These are phyloP conservation scores for Penaeus monodon DNA, from an alignment of 2,888 invertebrate species.

Conservation along the genomic window DNA sequence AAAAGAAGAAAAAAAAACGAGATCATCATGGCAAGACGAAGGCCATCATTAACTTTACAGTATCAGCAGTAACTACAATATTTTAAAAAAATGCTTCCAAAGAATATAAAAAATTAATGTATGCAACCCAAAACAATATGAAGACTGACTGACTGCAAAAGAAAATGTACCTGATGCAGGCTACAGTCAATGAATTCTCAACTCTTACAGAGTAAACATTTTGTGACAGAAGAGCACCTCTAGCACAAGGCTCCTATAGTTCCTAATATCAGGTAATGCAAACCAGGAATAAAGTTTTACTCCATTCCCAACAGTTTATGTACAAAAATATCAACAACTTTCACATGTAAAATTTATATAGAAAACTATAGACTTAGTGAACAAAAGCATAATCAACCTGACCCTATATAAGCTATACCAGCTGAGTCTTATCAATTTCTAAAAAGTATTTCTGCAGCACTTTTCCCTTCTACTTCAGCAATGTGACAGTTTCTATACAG, in stretches of 20 bases:
- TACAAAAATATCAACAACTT: conserved; percentile 4
- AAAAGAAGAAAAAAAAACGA: too few relatives aligned
- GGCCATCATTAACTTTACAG: not conserved
- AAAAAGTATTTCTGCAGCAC: not conserved
- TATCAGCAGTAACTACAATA: not conserved
- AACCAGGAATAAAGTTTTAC: conserved; percentile 24
- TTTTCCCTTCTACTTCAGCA: not conserved
- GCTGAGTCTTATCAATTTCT: not conserved
- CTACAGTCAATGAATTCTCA: conserved; percentile 27
- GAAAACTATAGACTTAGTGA: not conserved
- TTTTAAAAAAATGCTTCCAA: not conserved
- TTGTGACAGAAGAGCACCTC: conserved; percentile 18
- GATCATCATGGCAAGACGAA: too few relatives aligned
- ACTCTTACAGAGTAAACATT: conserved; percentile 18
- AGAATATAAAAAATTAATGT: not conserved
- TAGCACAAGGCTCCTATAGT: not conserved
- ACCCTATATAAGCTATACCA: conserved; percentile 5
- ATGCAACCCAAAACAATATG: conserved; percentile 3
- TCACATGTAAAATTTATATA: conserved; percentile 1
- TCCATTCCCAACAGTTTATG: conserved; percentile 20
- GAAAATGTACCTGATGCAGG: conserved; percentile 38
- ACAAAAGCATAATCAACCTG: conserved; percentile 13
- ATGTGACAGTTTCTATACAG: not conserved
- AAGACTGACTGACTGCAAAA: conserved; percentile 36
- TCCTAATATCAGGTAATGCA: conserved; percentile 36